phyloP scores from a whole-genome alignment of 2,113 vertebrate species.

The Gyps fulvus region DNA sequence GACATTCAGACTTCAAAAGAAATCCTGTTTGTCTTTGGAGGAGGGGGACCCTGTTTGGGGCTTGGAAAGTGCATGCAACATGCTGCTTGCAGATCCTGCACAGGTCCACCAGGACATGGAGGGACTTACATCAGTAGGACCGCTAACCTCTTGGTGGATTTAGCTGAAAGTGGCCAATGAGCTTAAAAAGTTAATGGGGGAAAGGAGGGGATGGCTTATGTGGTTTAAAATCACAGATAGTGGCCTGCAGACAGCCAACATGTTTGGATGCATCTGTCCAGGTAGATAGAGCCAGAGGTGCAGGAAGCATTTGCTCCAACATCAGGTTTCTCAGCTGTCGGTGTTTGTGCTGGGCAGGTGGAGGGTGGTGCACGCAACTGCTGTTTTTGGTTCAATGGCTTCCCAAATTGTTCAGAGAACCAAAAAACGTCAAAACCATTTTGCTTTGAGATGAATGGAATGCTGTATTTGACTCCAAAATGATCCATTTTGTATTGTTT shows the following conservation, averaged over 20 bases:
- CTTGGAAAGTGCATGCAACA: rapidly evolving
- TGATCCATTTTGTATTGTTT: neutral
- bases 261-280: neutral
- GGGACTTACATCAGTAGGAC: rapidly evolving
- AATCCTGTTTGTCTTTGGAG: slow-evolving; percentile 11
- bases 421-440: neutral
- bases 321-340: neutral
- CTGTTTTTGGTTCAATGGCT: neutral
- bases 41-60: neutral
- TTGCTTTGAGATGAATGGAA: neutral
- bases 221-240: neutral
- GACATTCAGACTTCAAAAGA: slow-evolving; percentile 55
- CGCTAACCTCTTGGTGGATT: neutral
- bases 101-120: neutral
- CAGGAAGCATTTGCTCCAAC: neutral
- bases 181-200: neutral
- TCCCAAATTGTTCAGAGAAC: slow-evolving; percentile 2
- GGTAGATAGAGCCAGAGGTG: neutral
- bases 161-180: neutral
- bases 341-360: neutral
- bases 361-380: neutral
- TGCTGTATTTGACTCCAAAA: neutral
- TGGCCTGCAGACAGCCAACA: neutral
- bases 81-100: neutral
- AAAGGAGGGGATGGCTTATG: rapidly evolving